These are phyloP conservation scores for Pammene fasciana DNA, from an alignment of 2,888 invertebrate species.

Conservation along the genomic window DNA sequence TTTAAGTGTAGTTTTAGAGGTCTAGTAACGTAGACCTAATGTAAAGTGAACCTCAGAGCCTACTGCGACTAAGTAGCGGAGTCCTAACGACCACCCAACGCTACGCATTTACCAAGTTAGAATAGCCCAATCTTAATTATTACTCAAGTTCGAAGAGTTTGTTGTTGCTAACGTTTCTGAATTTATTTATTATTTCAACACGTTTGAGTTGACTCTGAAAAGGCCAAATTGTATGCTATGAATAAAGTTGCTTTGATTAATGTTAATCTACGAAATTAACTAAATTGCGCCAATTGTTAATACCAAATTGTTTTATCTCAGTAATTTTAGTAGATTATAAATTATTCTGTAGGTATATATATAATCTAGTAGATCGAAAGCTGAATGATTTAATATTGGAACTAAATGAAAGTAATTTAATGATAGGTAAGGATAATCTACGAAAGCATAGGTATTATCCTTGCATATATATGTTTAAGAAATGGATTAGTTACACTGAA, in stretches of 20 bases:
- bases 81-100: conserved; percentile 16
- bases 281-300: background rate
- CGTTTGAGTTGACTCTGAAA: conserved; percentile 8
- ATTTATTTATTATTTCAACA: conserved; percentile 17
- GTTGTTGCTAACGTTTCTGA: conserved; percentile 21
- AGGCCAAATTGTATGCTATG: background rate
- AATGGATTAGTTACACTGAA: too few relatives aligned
- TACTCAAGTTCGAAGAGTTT: conserved; percentile 19
- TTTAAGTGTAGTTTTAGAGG: conserved; percentile 21
- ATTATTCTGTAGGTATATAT: too few relatives aligned
- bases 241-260: conserved; percentile 17
- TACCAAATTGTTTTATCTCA: background rate
- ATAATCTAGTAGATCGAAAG: too few relatives aligned
- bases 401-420: too few relatives aligned
- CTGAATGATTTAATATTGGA: too few relatives aligned
- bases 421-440: too few relatives aligned
- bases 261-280: conserved; percentile 8
- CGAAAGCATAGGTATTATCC: too few relatives aligned
- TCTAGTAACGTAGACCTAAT: background rate
- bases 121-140: conserved; percentile 29
- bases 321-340: background rate
- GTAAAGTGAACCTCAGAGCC: conserved; percentile 2
- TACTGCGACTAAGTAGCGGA: conserved; percentile 15
- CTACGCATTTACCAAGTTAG: conserved; percentile 13
- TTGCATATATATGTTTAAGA: too few relatives aligned